Evolutionary conservation across 1,140 invertebrate species (phyloP).

Genomic region (Hylaeus volcanicus): DNA sequence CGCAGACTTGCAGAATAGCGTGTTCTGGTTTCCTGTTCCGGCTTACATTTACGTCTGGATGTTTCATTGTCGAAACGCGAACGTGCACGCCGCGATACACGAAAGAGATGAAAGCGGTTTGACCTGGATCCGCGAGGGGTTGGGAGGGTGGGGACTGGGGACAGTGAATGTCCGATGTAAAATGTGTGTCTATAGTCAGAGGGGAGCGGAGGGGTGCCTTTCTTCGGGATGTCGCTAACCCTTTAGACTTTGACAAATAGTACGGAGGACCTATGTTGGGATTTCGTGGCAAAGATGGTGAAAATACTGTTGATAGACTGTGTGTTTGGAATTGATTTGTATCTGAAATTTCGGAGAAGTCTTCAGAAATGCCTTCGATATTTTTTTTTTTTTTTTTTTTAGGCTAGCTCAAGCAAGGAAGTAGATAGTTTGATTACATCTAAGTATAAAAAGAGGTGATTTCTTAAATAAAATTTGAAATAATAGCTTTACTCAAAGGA

Average conservation of each 20-base stretch:
- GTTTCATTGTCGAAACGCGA: conserved; percentile 68
- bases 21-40: conserved; percentile 69
- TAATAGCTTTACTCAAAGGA: no score
- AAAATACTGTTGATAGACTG: no score
- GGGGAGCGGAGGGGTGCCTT: background rate
- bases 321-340: no score
- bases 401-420: no score
- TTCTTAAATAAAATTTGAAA: no score
- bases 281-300: background rate
- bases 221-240: background rate
- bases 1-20: conserved; percentile 41
- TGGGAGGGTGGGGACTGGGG: background rate
- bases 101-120: conserved; percentile 63
- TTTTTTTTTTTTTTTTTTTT: no score
- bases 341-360: no score
- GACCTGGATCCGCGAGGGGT: conserved; percentile 51
- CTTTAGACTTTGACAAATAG: background rate
- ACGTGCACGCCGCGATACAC: conserved; percentile 50
- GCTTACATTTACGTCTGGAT: conserved; percentile 67
- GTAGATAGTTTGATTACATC: no score
- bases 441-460: no score
- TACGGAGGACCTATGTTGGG: background rate
- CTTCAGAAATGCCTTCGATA: no score
- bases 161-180: conserved; percentile 5
- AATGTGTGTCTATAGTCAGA: background rate